phyloP scores from a whole-genome alignment of 2,797 vertebrate species.

The Pipistrellus pipistrellus region DNA sequence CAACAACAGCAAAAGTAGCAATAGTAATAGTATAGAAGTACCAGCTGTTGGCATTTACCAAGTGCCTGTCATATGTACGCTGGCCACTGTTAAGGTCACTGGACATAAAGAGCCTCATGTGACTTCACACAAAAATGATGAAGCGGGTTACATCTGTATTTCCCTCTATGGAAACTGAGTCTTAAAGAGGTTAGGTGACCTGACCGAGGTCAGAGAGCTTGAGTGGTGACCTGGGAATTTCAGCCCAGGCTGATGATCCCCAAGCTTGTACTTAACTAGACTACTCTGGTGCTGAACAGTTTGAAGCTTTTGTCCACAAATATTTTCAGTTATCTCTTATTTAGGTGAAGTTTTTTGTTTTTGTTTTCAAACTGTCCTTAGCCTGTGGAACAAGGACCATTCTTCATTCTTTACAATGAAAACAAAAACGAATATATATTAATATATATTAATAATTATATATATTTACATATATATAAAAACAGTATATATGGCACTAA shows the following conservation, averaged over 20 bases:
- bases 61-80: neutral
- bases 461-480: neutral
- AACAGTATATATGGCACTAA: neutral
- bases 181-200: neutral
- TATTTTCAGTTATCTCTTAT: neutral
- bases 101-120: neutral
- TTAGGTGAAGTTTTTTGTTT: neutral
- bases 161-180: neutral
- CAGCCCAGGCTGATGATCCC: neutral
- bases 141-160: neutral
- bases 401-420: neutral
- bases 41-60: neutral
- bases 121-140: neutral
- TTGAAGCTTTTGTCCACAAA: neutral
- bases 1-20: neutral
- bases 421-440: neutral
- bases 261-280: neutral
- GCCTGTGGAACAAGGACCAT: neutral
- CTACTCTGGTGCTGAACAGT: fast-evolving
- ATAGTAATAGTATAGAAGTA: no score
- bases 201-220: neutral
- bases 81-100: neutral
- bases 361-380: neutral
- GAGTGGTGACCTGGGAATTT: neutral
- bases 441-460: no score